Evolutionary conservation across 2,797 vertebrate species (phyloP).

Genomic region (Helostoma temminkii): DNA sequence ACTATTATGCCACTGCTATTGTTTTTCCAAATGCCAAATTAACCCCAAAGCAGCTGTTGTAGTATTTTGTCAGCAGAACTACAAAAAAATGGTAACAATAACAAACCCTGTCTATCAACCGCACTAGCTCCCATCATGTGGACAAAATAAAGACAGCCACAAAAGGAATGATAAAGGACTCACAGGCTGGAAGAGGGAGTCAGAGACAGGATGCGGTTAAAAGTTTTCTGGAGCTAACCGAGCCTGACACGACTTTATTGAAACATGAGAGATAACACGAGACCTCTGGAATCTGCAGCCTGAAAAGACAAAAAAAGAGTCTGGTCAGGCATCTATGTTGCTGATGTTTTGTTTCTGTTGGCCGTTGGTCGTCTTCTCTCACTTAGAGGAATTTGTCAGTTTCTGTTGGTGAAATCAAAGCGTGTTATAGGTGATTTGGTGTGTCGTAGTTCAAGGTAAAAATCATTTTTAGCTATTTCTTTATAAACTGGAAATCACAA

Average conservation of each 20-base stretch:
- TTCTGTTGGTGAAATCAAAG: slow-evolving; percentile 8
- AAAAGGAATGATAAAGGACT: slow-evolving; percentile 61
- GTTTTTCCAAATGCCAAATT: slow-evolving; percentile 40
- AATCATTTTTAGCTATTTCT: slow-evolving; percentile 2
- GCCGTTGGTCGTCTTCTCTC: slow-evolving; percentile 23
- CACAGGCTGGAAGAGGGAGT: slow-evolving; percentile 37
- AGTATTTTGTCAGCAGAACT: slow-evolving; percentile 53
- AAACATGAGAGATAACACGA: slow-evolving; percentile 56
- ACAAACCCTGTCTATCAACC: slow-evolving; percentile 56
- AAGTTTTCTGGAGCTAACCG: slow-evolving; percentile 36
- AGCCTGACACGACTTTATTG: slow-evolving; percentile 56
- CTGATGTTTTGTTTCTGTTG: slow-evolving; percentile 3
- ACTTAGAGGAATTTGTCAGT: slow-evolving; percentile 10
- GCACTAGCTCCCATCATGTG: slow-evolving; percentile 49
- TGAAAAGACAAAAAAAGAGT: neutral
- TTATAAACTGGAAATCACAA: slow-evolving; percentile 18
- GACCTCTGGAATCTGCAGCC: slow-evolving; percentile 14
- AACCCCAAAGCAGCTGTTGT: slow-evolving; percentile 64
- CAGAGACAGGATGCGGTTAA: slow-evolving; percentile 58
- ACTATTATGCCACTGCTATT: slow-evolving; percentile 15
- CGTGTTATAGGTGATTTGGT: neutral
- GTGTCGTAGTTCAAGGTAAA: neutral
- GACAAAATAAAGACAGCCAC: slow-evolving; percentile 60
- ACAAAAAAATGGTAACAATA: slow-evolving; percentile 64
- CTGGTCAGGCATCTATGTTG: neutral